Conservation (phyloP, 1,140 invertebrate species). For the Lethrus apterus region DNA sequence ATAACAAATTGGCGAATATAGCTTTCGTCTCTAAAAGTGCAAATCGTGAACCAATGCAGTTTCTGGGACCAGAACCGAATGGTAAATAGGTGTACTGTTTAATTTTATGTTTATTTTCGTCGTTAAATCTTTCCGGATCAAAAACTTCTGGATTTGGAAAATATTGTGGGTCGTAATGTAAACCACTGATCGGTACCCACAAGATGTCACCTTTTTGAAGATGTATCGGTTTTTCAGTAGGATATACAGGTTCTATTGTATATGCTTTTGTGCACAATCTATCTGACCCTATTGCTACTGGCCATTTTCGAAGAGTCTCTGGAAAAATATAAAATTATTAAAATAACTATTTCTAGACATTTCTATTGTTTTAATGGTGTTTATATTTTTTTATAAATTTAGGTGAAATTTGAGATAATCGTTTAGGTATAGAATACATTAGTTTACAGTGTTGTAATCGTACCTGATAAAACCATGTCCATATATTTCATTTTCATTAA, state of each 20-base stretch:
- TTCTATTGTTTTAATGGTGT: no score
- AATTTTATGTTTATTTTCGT: not conserved
- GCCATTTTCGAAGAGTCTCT: not conserved
- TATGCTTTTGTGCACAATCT: not conserved
- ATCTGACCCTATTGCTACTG: not conserved
- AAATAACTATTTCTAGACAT: no score
- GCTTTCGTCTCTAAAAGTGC: not conserved
- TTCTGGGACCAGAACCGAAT: not conserved
- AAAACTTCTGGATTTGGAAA: not conserved
- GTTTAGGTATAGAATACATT: no score
- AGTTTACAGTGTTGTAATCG: no score
- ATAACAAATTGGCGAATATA: not conserved
- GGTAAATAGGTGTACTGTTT: not conserved
- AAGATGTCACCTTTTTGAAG: not conserved
- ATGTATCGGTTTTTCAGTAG: not conserved
- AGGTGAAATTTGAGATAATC: no score
- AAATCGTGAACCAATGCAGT: not conserved
- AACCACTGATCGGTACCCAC: not conserved
- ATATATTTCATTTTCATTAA: slow-evolving; percentile 43
- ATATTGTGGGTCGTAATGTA: not conserved
- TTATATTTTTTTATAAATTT: no score
- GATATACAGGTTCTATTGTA: not conserved
- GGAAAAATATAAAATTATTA: not conserved
- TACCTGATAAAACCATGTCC: slow-evolving; percentile 43
- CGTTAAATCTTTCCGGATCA: slow-evolving; percentile 4